These are phyloP conservation scores for Philhelius pedissequus DNA, from an alignment of 2,888 invertebrate species.

Conservation along the genomic window DNA sequence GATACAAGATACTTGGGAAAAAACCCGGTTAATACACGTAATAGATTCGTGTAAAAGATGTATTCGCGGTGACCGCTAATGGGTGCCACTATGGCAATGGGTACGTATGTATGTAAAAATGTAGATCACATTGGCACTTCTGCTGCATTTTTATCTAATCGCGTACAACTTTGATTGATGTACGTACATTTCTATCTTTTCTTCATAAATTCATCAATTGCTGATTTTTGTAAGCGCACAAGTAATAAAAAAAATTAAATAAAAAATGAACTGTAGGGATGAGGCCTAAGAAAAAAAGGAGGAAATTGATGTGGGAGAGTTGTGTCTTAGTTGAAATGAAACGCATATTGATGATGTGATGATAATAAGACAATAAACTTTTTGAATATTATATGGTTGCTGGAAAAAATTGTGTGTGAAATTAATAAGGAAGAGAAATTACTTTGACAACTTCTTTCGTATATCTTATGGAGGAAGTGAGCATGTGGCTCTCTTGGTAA, in stretches of 20 bases:
- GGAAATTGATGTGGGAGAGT: constrained; percentile 49
- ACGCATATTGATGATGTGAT: neutral
- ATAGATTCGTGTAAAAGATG: neutral
- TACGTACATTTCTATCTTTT: neutral
- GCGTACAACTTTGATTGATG: constrained; percentile 28
- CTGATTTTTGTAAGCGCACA: neutral
- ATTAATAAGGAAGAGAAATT: neutral
- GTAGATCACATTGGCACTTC: neutral
- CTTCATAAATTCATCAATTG: neutral
- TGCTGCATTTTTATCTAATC: constrained; percentile 38
- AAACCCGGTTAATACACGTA: constrained; percentile 21
- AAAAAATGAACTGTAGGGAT: neutral
- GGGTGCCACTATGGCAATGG: neutral
- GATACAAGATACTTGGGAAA: neutral
- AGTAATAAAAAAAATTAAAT: neutral
- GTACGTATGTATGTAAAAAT: neutral
- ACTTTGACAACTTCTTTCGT: neutral
- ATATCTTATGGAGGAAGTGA: neutral
- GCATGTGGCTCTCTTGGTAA: neutral
- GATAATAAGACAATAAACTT: constrained; percentile 28
- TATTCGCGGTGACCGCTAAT: neutral
- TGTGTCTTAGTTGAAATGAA: constrained; percentile 22
- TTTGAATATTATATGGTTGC: neutral
- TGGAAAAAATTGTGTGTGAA: neutral
- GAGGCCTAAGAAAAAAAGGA: neutral